These are phyloP conservation scores for Lonchura striata DNA, from an alignment of 2,113 vertebrate species.

Conservation along the genomic window DNA sequence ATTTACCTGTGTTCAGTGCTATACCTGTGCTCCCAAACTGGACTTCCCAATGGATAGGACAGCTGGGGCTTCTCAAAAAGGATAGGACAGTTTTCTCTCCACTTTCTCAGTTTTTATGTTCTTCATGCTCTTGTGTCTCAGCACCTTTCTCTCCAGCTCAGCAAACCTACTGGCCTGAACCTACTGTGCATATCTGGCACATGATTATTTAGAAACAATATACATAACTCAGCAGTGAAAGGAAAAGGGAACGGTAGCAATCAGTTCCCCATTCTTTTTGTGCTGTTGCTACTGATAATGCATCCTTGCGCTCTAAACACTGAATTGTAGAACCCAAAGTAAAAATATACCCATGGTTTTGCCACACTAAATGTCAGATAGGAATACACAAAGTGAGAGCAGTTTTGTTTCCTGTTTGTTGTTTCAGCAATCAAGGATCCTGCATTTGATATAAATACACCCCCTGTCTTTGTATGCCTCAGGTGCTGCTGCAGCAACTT, in stretches of 20 bases:
- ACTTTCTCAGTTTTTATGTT: not conserved
- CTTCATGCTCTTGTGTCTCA: not conserved
- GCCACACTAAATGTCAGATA: not conserved
- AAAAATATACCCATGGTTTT: not conserved
- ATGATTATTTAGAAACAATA: not conserved
- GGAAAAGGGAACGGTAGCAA: not conserved
- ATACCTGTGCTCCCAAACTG: not conserved
- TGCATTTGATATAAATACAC: not conserved
- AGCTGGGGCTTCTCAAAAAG: not conserved
- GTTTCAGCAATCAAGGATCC: not conserved
- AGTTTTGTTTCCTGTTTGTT: not conserved
- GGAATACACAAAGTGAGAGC: not conserved
- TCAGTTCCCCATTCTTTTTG: not conserved
- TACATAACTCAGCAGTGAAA: not conserved
- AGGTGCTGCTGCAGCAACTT: slow-evolving; percentile 1
- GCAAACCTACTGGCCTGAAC: not conserved
- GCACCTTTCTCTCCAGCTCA: not conserved
- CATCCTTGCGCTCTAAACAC: not conserved
- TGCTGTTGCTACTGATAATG: not conserved
- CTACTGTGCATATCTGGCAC: not conserved
- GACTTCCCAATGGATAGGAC: not conserved
- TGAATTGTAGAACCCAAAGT: not conserved
- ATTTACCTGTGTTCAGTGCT: not conserved
- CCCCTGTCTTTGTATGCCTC: not conserved
- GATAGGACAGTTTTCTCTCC: not conserved